Percentiles rank a stretch among this genome's conserved stretches.
Conservation (phyloP, 2,797 vertebrate species). For the Ctenosaura bakeri region DNA sequence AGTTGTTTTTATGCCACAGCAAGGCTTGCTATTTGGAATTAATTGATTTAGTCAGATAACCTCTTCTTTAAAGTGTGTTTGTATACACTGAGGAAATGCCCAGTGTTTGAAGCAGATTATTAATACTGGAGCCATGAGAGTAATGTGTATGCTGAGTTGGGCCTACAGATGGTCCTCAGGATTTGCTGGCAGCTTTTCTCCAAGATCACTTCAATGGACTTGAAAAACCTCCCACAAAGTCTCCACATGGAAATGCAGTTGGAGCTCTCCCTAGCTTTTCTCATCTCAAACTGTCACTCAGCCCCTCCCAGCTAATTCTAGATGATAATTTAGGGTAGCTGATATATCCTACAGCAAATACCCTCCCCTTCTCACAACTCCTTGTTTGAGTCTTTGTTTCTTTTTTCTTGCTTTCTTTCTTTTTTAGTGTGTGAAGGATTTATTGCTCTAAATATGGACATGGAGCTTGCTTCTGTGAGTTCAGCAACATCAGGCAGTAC, state of each 20-base stretch:
- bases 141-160: neutral
- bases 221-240: neutral
- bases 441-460: slow-evolving; percentile 65
- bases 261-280: neutral
- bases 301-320: neutral
- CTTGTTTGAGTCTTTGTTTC: slow-evolving; percentile 5
- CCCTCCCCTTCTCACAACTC: slow-evolving; percentile 9
- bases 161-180: neutral
- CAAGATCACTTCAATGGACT: neutral
- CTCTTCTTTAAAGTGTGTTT: neutral
- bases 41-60: too few relatives aligned
- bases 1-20: neutral
- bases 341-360: neutral
- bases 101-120: neutral
- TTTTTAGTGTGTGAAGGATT: slow-evolving; percentile 56
- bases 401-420: slow-evolving; percentile 45
- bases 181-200: neutral
- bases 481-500: slow-evolving; percentile 55
- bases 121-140: neutral
- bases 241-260: neutral
- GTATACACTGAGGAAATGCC: neutral
- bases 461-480: slow-evolving; percentile 59
- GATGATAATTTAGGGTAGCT: slow-evolving; percentile 39
- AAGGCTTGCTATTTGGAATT: neutral
- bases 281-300: neutral